Base-by-base conservation (phyloP, 2,797 vertebrate genomes). In the Notolabrus celidotus region DNA sequence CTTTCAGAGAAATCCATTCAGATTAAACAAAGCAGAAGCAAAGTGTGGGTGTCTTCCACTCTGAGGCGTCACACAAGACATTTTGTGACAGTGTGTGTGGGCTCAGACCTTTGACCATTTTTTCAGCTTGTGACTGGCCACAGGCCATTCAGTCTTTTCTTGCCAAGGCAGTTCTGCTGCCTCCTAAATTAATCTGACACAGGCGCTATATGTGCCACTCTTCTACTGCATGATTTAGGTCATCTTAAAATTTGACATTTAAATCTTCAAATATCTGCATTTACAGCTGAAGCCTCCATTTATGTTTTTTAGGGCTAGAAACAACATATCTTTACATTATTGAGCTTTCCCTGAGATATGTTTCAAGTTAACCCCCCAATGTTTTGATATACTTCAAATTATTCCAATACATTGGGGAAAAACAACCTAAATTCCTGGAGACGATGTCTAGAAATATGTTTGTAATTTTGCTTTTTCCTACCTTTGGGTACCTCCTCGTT, bases 1-100 rank as follows among this genome's bases (percentile, higher is more conserved):
- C 70, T 86, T 82, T 84, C 59, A 86, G 77, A 84, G 43, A 86
- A 88, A 87, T 87, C 82, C 74, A 80, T 84, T 90, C 75, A 87
- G 79, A 91, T 91, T 88, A 89, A 67, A 70, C 69, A 83, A 71
- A 81, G 68, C 71, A 74, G 70, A 42, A 65, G 67, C 66, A 71
- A 84, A 79, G 71, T 62, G 85, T 86, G 79, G 85, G 83, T 71
- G 84, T 85, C 67, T 78, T 82, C 67, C 53, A 67, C 73, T 77
- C 59, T 34, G 55, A 83, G 57, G 69, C 74, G 82, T 77, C 85
- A 84, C 77, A 75, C 71, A 65, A 81, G 74, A 77, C 80, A 68
- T 67, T 80, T 59, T 77, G 74, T 84, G 87, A 86, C 84, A 79
- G 64, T 65, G 58, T 86, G 78, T 76, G 86, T 82, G 77, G 82